phyloP scores from a whole-genome alignment of 2,797 vertebrate species.

The Cuniculus paca region DNA sequence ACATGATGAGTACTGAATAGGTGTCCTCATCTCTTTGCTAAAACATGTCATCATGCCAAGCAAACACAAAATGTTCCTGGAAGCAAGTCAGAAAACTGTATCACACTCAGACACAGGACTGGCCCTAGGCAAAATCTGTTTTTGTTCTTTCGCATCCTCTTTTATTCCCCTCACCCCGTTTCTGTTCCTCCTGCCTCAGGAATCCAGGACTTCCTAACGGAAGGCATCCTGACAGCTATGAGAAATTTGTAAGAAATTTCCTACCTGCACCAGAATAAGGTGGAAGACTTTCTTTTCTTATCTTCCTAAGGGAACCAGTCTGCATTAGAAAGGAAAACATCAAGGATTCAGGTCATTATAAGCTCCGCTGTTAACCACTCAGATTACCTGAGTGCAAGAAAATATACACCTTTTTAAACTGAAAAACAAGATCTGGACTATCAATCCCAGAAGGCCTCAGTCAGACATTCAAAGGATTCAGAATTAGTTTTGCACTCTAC shows the following conservation, averaged over 20 bases:
- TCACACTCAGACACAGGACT: neutral
- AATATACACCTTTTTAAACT: neutral
- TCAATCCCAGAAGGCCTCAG: neutral
- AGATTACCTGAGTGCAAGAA: neutral
- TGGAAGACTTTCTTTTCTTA: neutral
- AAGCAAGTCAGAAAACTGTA: neutral
- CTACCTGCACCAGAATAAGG: neutral
- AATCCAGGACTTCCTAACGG: neutral
- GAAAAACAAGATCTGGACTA: neutral
- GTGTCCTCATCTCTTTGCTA: neutral
- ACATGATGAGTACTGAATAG: neutral
- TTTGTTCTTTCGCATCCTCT: neutral
- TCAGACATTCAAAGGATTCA: neutral
- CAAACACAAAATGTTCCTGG: neutral
- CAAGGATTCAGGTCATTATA: neutral
- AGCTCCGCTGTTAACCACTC: neutral
- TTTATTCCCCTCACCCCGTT: neutral
- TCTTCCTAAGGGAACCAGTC: neutral
- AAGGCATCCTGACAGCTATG: neutral
- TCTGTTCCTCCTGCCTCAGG: neutral
- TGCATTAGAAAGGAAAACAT: neutral
- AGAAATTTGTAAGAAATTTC: constrained; percentile 3
- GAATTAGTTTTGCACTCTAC: neutral
- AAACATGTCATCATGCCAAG: neutral
- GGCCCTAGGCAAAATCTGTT: neutral